Conservation (phyloP, 2,113 vertebrate genomes). For the Melanerpes aurifrons region DNA sequence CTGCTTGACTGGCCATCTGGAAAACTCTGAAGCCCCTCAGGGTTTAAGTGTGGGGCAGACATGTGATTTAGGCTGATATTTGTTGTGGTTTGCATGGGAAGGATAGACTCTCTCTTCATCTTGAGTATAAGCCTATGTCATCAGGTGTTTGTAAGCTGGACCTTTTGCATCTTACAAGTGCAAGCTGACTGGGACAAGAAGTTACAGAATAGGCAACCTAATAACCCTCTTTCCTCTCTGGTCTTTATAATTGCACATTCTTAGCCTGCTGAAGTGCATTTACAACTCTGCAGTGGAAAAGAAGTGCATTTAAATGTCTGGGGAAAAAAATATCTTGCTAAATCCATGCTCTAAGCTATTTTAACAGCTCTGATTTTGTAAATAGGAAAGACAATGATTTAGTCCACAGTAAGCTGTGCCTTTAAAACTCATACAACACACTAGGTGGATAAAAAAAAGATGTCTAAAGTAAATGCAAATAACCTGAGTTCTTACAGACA, state of each 20-base stretch:
- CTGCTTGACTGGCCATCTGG: neutral
- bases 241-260: neutral
- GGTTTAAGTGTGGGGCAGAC: neutral
- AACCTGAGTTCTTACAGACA: neutral
- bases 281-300: neutral
- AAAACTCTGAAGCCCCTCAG: conserved; percentile 29
- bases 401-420: neutral
- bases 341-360: neutral
- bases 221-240: neutral
- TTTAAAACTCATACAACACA: neutral
- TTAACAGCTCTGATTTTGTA: conserved; percentile 29
- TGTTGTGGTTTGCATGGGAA: neutral
- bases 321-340: neutral
- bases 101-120: neutral
- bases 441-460: too few species aligned
- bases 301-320: neutral
- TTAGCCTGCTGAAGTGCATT: neutral
- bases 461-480: neutral
- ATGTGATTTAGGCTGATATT: conserved; percentile 10
- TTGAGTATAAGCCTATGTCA: neutral
- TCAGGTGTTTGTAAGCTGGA: conserved; percentile 32
- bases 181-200: neutral
- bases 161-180: neutral
- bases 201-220: conserved; percentile 28
- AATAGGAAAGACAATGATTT: neutral